Evolutionary conservation across 2,797 vertebrate genomes (phyloP).

Genomic region (Peromyscus nudipes): DNA sequence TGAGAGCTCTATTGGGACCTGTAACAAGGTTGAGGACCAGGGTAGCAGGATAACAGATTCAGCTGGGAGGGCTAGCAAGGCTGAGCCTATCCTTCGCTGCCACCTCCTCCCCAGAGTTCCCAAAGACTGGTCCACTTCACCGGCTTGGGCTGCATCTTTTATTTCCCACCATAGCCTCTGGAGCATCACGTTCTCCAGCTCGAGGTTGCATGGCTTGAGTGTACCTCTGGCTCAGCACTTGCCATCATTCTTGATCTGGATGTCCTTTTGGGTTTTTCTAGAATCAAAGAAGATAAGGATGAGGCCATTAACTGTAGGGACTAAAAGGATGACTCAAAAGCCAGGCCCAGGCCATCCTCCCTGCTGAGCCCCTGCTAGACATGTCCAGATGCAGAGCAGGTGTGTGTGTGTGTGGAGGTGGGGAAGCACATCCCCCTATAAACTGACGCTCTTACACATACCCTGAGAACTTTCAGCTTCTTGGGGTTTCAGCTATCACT

Average conservation of each 20-base stretch:
- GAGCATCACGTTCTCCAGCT: neutral
- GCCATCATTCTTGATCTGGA: slow-evolving; percentile 84
- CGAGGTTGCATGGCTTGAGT: neutral
- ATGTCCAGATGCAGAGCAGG: neutral
- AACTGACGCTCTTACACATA: neutral
- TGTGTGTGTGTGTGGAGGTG: too few relatives aligned
- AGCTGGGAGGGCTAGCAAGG: neutral
- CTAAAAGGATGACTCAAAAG: neutral
- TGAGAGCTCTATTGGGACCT: neutral
- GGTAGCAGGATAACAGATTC: neutral
- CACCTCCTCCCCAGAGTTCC: neutral
- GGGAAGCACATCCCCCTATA: neutral
- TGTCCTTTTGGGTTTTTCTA: slow-evolving; percentile 86
- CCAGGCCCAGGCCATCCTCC: neutral
- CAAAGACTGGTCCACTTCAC: slow-evolving; percentile 19
- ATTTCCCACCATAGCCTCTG: slow-evolving; percentile 48
- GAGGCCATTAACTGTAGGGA: neutral
- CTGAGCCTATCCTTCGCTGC: too few relatives aligned
- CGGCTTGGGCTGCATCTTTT: slow-evolving; percentile 59
- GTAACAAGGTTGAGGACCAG: neutral
- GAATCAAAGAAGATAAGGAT: slow-evolving; percentile 66
- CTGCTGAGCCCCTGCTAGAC: neutral
- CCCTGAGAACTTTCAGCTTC: neutral
- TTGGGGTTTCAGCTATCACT: neutral
- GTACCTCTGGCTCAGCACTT: slow-evolving; percentile 75